Evolutionary conservation across 2,888 invertebrate species (phyloP).

Genomic region (Augiades crinisus): DNA sequence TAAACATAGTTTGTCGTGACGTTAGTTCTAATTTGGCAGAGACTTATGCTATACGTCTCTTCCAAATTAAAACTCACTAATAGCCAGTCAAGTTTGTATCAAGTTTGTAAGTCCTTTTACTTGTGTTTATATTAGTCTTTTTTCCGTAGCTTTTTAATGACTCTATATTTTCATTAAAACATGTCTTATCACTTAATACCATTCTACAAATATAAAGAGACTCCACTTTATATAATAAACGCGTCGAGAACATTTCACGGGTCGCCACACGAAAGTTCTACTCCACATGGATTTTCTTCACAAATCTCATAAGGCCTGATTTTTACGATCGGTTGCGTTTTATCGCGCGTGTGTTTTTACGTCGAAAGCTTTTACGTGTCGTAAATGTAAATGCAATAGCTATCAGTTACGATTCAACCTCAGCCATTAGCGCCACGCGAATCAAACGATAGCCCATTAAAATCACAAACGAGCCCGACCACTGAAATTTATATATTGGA

Average conservation of each 20-base stretch:
- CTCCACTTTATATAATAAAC: no score
- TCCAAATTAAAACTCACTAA: no score
- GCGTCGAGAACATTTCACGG: conserved; percentile 4
- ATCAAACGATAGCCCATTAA: conserved; percentile 7
- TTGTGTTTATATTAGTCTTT: no score
- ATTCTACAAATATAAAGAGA: no score
- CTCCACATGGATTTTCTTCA: conserved; percentile 1
- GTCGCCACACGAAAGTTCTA: neutral
- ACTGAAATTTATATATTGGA: neutral
- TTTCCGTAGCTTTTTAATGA: no score
- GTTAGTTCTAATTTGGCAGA: no score
- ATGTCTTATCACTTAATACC: no score
- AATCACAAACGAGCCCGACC: conserved; percentile 12
- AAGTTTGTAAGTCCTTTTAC: no score
- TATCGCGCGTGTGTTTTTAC: conserved; percentile 16
- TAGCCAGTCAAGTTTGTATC: no score
- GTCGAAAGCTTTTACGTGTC: conserved; percentile 31
- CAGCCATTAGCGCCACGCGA: conserved; percentile 7
- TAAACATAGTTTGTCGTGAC: no score
- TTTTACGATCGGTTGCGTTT: conserved; percentile 25
- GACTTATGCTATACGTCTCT: no score
- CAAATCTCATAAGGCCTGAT: conserved; percentile 3
- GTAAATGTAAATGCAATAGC: conserved; percentile 30
- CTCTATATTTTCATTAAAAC: no score
- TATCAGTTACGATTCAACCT: conserved; percentile 19